Evolutionary conservation across 30 jellyfish, hydroid and myxozoan species (phyloP).

Genomic region (Turritopsis rubra): DNA sequence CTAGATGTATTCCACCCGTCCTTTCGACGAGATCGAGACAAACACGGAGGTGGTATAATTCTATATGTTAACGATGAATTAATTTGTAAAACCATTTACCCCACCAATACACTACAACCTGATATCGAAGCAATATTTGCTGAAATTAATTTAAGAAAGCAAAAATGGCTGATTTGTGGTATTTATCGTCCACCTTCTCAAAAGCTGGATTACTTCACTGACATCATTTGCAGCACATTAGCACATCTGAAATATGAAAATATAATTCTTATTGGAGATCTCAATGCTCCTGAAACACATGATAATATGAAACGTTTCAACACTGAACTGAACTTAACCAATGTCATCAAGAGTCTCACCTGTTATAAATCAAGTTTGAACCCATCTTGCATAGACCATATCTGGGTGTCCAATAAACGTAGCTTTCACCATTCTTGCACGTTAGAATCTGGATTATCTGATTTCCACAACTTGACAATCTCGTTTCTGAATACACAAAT

Average conservation of each 20-base stretch:
- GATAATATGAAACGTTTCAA: no score
- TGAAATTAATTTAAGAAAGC: neutral
- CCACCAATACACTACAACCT: neutral
- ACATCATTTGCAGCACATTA: neutral
- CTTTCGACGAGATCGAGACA: neutral
- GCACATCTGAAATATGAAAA: neutral
- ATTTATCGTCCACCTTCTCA: neutral
- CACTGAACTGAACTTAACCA: neutral
- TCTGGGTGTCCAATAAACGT: constrained; percentile 12
- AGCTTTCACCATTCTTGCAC: neutral
- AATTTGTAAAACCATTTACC: neutral
- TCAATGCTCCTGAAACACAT: neutral
- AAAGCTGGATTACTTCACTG: neutral
- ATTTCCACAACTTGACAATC: neutral
- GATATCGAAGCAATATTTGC: neutral
- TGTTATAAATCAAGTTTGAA: neutral
- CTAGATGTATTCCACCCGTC: neutral
- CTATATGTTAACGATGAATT: neutral
- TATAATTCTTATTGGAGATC: neutral
- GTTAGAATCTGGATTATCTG: neutral
- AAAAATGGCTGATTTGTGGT: neutral
- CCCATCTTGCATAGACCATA: neutral
- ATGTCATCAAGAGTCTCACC: neutral
- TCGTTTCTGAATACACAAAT: neutral
- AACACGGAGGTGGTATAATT: neutral